Conservation (phyloP, 2,888 invertebrate genomes). For the Lepas anatifera region DNA sequence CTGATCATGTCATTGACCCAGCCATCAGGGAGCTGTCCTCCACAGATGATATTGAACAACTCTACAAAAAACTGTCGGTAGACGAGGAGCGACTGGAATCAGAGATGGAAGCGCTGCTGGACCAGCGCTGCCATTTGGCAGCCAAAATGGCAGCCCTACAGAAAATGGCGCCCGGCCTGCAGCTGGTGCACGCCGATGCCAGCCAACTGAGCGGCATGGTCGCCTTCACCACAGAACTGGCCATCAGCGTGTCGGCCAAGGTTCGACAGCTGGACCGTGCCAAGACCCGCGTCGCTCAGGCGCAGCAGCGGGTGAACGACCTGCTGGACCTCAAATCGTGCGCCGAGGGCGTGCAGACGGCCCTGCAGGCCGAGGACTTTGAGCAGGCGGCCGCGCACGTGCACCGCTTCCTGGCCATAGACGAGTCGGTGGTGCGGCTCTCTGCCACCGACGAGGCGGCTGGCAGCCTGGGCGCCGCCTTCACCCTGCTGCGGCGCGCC, state of each 20-base stretch:
- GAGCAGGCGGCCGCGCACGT: conserved; percentile 94
- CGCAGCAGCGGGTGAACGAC: conserved; percentile 87
- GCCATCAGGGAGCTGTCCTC: conserved; percentile 33
- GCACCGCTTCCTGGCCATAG: conserved; percentile 84
- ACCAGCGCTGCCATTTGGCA: conserved; percentile 61
- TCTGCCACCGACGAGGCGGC: conserved; percentile 15
- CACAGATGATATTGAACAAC: conserved; percentile 45
- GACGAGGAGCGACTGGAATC: conserved; percentile 55
- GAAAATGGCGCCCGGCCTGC: conserved; percentile 66
- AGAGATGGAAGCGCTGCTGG: conserved; percentile 56
- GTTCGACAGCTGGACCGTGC: conserved; percentile 86
- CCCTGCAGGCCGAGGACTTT: conserved; percentile 87
- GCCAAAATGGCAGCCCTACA: conserved; percentile 66
- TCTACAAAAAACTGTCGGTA: conserved; percentile 44
- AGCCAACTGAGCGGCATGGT: conserved; percentile 73
- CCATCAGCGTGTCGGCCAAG: conserved; percentile 90
- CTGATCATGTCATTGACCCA: not conserved
- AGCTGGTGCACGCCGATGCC: conserved; percentile 61
- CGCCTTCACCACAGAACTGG: conserved; percentile 69
- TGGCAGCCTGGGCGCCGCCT: conserved; percentile 55
- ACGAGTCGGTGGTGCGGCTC: conserved; percentile 54
- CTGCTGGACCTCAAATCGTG: conserved; percentile 86
- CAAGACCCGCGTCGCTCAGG: conserved; percentile 84
- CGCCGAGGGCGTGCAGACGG: conserved; percentile 91
- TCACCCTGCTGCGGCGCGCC: conserved; percentile 60